These are phyloP conservation scores for Augochlorella aurata DNA, from an alignment of 2,888 invertebrate species.

Conservation along the genomic window DNA sequence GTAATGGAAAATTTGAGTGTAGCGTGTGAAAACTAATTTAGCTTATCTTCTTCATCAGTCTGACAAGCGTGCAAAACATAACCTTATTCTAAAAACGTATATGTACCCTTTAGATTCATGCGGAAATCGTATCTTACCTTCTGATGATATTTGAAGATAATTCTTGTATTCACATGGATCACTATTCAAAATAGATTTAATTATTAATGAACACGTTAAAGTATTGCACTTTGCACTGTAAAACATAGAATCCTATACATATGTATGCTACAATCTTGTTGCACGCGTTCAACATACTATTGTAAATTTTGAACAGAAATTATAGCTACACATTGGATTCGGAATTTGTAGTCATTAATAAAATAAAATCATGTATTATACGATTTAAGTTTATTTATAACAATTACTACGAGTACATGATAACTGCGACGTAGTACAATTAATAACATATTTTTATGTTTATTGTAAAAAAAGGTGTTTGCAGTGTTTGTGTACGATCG, in stretches of 20 bases:
- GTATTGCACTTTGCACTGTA: background rate
- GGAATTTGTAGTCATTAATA: background rate
- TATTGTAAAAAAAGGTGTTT: background rate
- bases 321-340: background rate
- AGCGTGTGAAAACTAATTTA: background rate
- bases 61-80: constrained; percentile 37
- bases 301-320: background rate
- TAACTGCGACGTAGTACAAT: constrained; percentile 5
- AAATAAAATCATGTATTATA: background rate
- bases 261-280: background rate
- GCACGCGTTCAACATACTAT: background rate
- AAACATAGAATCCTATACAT: background rate
- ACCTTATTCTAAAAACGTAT: constrained; percentile 15
- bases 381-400: background rate
- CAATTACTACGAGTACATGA: background rate
- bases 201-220: background rate
- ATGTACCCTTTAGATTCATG: background rate
- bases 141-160: background rate
- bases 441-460: constrained; percentile 34
- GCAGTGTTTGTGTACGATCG: background rate
- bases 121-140: constrained; percentile 29
- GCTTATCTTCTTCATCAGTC: background rate
- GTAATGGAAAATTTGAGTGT: background rate
- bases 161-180: background rate
- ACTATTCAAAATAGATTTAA: constrained; percentile 2